Evolutionary conservation across 2,113 vertebrate genomes (phyloP).

Genomic region (Heterotilapia buettikoferi): DNA sequence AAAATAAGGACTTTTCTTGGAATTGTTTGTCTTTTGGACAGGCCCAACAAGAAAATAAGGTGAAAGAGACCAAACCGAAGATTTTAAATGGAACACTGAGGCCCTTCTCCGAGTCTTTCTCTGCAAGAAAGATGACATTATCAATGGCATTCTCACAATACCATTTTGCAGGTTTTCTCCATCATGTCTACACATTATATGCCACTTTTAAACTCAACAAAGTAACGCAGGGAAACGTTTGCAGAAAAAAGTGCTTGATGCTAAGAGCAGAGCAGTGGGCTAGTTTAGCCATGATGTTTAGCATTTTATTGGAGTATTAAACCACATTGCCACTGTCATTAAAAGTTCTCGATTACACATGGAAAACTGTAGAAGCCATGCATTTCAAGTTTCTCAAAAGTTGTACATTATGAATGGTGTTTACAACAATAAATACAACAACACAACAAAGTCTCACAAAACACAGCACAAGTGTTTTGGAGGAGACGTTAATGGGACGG

Average conservation of each 20-base stretch:
- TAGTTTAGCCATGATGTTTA: background rate
- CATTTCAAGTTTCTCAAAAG: background rate
- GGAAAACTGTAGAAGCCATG: background rate
- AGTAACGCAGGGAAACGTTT: background rate
- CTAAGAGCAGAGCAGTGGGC: background rate
- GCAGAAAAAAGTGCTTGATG: background rate
- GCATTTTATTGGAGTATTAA: background rate
- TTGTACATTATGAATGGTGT: background rate
- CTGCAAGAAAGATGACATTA: background rate
- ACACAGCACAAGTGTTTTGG: background rate
- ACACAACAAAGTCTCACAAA: background rate
- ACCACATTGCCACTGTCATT: background rate
- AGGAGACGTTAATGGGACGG: background rate
- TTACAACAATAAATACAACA: background rate
- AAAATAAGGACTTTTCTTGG: conserved; percentile 9
- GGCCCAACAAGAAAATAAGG: background rate
- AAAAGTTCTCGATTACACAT: background rate
- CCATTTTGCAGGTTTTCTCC: background rate
- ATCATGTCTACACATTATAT: background rate
- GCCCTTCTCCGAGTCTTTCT: background rate
- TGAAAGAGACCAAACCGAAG: background rate
- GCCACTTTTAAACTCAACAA: background rate
- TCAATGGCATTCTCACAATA: background rate
- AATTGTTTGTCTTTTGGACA: conserved; percentile 30
- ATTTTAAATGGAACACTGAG: background rate